These are phyloP conservation scores for Vespertilio murinus DNA, from an alignment of 2,797 vertebrate genomes.

Conservation along the genomic window DNA sequence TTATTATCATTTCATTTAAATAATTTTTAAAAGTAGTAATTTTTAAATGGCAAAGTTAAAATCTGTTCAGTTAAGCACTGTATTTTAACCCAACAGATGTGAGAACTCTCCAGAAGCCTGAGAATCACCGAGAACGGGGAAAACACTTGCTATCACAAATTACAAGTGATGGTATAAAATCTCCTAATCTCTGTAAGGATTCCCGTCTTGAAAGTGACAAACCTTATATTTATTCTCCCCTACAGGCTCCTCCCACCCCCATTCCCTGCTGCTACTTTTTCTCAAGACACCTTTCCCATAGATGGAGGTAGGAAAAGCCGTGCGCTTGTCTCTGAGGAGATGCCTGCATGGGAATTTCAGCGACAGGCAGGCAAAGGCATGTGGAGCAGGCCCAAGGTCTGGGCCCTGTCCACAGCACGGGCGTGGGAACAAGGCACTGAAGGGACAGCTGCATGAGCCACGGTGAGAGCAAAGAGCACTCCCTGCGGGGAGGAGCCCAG, in stretches of 20 bases:
- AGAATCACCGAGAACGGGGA: background rate
- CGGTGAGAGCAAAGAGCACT: background rate
- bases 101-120: background rate
- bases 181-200: background rate
- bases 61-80: background rate
- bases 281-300: background rate
- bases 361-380: background rate
- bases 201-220: background rate
- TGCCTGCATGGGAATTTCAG: background rate
- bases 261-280: background rate
- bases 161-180: background rate
- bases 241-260: background rate
- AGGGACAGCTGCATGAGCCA: background rate
- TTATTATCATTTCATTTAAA: constrained; percentile 20
- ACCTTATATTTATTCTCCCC: background rate
- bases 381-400: background rate
- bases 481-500: background rate
- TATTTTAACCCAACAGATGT: background rate
- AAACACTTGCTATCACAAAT: background rate
- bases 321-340: background rate
- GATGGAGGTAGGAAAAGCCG: background rate
- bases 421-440: background rate
- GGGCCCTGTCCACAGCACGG: accelerated
- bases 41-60: constrained; percentile 16
- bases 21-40: background rate